Evolutionary conservation across 2,113 vertebrate genomes (phyloP).

Genomic region (Conger conger): DNA sequence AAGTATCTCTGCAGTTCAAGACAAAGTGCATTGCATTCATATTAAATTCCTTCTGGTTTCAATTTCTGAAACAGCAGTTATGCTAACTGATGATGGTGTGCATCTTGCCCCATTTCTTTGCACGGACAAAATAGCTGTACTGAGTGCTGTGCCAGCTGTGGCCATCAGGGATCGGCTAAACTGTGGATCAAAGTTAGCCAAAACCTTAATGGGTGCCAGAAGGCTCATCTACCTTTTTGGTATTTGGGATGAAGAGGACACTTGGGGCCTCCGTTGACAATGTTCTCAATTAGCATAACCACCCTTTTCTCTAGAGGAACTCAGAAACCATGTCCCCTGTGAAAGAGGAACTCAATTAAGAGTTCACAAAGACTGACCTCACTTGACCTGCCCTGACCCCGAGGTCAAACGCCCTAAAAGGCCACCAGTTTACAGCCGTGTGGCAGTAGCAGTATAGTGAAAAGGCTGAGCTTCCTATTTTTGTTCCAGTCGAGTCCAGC

Average conservation of each 20-base stretch:
- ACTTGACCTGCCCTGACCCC: slow-evolving; percentile 54
- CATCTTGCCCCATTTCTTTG: background rate
- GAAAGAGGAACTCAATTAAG: slow-evolving; percentile 67
- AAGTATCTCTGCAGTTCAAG: background rate
- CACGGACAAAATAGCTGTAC: background rate
- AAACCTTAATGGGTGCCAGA: background rate
- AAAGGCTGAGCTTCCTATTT: slow-evolving; percentile 50
- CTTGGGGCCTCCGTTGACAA: background rate
- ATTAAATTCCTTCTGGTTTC: background rate
- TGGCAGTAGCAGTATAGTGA: slow-evolving; percentile 19
- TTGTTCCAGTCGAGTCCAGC: slow-evolving; percentile 60
- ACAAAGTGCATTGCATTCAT: background rate
- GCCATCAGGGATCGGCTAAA: background rate
- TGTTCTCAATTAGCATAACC: background rate
- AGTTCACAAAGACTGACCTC: slow-evolving; percentile 49
- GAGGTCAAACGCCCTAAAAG: slow-evolving; percentile 50
- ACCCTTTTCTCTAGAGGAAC: slow-evolving; percentile 33
- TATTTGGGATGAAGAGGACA: background rate
- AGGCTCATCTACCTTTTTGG: background rate
- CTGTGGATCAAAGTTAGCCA: background rate
- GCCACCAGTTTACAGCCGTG: slow-evolving; percentile 31
- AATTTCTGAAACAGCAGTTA: background rate
- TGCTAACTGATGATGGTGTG: background rate
- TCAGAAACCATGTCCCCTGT: slow-evolving; percentile 50
- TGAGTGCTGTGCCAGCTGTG: background rate